Evolutionary conservation across 2,888 invertebrate genomes (phyloP), one percentile per base, ranked within the genome.

Genomic region (Mesorhabditis spiculigera): DNA sequence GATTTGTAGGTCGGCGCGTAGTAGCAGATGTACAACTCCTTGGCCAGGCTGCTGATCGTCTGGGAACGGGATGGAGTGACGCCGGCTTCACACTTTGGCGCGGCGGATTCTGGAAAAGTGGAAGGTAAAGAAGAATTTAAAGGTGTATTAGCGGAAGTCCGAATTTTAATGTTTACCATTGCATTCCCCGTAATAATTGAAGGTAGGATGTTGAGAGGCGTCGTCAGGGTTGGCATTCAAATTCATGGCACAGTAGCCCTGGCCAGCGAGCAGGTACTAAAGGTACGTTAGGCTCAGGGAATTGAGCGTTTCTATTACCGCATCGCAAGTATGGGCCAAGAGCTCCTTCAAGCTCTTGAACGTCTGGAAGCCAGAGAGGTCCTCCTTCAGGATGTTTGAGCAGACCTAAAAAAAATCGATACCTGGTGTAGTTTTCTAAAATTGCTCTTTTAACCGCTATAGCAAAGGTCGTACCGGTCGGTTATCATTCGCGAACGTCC

Each of bases 151-250:
- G 8, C 58, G 58, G 58, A 50, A 3, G 58, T 50, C n/a, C 58
- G 58, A 50, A 50, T n/a, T 50, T 50, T 3, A 50, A 13, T 1
- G 10, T 50, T 50, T 50, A 50, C 58, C 58, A 50, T 50, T 50
- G 58, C 58, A 50, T n/a, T 50, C 58, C n/a, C 58, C 58, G n/a
- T 13, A 50, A n/a, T 50, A 50, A 50, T 50, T 50, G 58, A 50
- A 50, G 58, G 58, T 50, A 13, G 58, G 58, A 13, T 50, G 58
- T 13, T 50, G 10, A 50, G 58, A 13, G 8, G 58, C n/a, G 8
- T 50, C n/a, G 58, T 50, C n/a, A 10, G 58, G 10, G n/a, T 50
- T n/a, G 58, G 10, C 58, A 13, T n/a, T 10, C 10, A 50, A 13
- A n/a, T 50, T 50, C 58, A 50, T 50, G 10, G 58, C 58, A 50